A percentile compares a stretch with the other conserved stretches of the same genome.
Evolutionary conservation across 2,797 vertebrate genomes (phyloP).

Genomic region (Discoglossus pictus): DNA sequence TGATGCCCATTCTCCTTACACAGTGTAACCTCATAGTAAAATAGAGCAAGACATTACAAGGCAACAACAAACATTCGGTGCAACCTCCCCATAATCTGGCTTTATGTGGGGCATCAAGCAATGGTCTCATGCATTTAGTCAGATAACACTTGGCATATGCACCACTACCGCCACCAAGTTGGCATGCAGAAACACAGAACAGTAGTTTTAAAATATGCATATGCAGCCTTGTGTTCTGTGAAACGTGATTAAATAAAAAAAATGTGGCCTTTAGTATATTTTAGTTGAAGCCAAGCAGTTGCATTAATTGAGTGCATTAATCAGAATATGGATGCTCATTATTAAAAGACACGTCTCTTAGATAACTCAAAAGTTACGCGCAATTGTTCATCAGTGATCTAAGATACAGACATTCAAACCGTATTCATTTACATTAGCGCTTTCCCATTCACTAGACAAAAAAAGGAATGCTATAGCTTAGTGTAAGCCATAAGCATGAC

Average conservation of each 20-base stretch:
- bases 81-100: conserved; percentile 95
- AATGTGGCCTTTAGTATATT: conserved; percentile 24
- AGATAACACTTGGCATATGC: conserved; percentile 77
- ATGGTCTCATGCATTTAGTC: conserved; percentile 89
- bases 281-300: conserved; percentile 26
- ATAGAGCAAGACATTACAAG: conserved; percentile 81
- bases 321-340: too few species aligned
- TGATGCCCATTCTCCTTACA: conserved; percentile 70
- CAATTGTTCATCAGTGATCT: too few species aligned
- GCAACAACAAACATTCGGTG: conserved; percentile 82
- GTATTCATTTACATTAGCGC: too few species aligned
- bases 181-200: conserved; percentile 85
- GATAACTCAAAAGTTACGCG: too few species aligned
- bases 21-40: conserved; percentile 56
- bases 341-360: too few species aligned
- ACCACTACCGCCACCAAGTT: conserved; percentile 78
- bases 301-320: background rate
- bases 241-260: conserved; percentile 47
- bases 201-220: conserved; percentile 75
- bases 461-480: too few species aligned
- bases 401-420: too few species aligned
- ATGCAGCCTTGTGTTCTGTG: conserved; percentile 73
- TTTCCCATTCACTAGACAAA: too few species aligned
- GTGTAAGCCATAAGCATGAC: too few species aligned
- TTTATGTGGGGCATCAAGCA: conserved; percentile 94